Evolutionary conservation across 2,888 invertebrate genomes (phyloP), one percentile per base, ranked within the genome.

Genomic region (Phymatocera aterrima): DNA sequence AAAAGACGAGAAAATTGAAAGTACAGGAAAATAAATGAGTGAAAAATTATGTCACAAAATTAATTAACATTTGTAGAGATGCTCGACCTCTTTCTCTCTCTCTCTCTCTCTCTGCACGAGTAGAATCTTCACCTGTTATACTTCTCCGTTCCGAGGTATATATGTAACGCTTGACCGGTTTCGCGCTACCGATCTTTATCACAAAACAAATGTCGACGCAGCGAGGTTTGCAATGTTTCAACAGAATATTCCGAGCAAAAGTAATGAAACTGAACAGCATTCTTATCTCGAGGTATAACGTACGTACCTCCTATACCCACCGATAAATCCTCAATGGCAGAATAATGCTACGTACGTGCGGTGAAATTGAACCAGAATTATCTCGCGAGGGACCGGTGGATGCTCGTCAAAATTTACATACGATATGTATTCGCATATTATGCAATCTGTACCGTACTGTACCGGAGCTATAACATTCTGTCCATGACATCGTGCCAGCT

Each of bases 401-500:
- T 46, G 24, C 18, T 68, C 68, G 68, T 46, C 68, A 68, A 68
- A 68, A 46, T 68, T 68, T 46, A 28, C 68, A 68, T 46, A 15
- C 6, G 18, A 3, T 57, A 57, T 5, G 15, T 34, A 64, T n/a
- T 64, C 61, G n/a, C 51, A 15, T 6, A 18, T 64, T 37, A 64
- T 64, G 18, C 37, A 34, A 34, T 18, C 18, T 18, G 18, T 18
- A 43, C 43, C 43, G 12, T 43, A 31, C 12, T 8, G n/a, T 10
- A 37, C 12, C 10, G 24, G 6, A n/a, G 1, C n/a, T 57, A 15
- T 10, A 43, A 43, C 8, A 43, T 43, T 43, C 61, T 31, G 61
- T 28, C 2, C 37, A 34, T n/a, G 61, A 64, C 61, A 15, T 1
- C 24, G 57, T 28, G 15, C 15, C 24, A 57, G 10, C 57, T 57